A percentile compares a stretch with the other conserved stretches of the same genome.
Conservation (phyloP, 2,888 invertebrate species). For the Hypomecis punctinalis region DNA sequence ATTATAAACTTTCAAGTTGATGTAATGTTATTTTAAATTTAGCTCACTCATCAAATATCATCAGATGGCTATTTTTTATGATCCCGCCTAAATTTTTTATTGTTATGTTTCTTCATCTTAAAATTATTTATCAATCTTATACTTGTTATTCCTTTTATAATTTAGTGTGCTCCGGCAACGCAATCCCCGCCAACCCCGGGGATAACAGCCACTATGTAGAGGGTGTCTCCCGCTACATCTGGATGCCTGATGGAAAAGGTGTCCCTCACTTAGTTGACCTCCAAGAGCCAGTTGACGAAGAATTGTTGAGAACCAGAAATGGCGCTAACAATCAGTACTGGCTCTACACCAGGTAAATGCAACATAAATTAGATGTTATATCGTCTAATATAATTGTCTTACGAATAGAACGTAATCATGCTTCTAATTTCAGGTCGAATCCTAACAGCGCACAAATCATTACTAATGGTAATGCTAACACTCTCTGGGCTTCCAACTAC, state of each 20-base stretch:
- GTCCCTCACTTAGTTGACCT: conserved; percentile 62
- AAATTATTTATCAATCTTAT: too few species aligned
- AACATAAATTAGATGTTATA: too few species aligned
- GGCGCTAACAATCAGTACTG: conserved; percentile 65
- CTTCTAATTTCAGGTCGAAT: conserved; percentile 52
- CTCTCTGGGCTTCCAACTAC: conserved; percentile 56
- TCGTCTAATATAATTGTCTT: neutral
- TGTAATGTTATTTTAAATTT: too few species aligned
- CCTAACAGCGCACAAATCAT: conserved; percentile 55
- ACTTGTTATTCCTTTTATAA: neutral
- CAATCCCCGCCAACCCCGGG: conserved; percentile 54
- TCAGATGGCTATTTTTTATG: too few species aligned
- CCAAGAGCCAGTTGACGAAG: conserved; percentile 49
- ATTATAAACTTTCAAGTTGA: too few species aligned
- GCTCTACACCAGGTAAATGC: conserved; percentile 58
- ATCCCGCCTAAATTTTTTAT: too few species aligned
- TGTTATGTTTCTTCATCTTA: too few species aligned
- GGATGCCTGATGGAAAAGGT: conserved; percentile 66
- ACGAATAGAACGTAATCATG: too few species aligned
- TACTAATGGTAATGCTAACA: conserved; percentile 54
- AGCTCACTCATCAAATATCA: too few species aligned
- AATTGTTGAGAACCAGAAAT: conserved; percentile 44
- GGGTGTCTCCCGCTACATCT: conserved; percentile 63
- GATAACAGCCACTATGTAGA: conserved; percentile 67
- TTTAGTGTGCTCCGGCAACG: conserved; percentile 53